A percentile compares a stretch with the other conserved stretches of the same genome.
These are phyloP conservation scores for Drosophila kambysellisi DNA, from an alignment of 2,888 invertebrate genomes.

Conservation along the genomic window DNA sequence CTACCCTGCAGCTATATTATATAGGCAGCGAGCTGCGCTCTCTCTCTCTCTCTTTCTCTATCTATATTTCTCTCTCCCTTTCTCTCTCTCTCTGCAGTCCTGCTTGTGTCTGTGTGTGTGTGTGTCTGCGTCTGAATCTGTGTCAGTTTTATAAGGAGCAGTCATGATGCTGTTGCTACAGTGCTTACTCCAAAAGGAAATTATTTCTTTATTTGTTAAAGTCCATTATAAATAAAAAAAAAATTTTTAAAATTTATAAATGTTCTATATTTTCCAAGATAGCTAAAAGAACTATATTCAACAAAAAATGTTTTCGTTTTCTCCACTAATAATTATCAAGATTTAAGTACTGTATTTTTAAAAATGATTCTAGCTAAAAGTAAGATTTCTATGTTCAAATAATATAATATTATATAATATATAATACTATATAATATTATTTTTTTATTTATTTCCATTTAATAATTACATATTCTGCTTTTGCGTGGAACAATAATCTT, in stretches of 20 bases:
- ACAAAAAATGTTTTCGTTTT: too few relatives aligned
- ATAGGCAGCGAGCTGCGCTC: not conserved
- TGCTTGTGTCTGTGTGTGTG: conserved; percentile 14
- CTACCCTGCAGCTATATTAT: conserved; percentile 50
- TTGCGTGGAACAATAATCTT: not conserved
- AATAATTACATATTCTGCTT: not conserved
- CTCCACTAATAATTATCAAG: too few relatives aligned
- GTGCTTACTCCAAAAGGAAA: not conserved
- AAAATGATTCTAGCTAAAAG: too few relatives aligned
- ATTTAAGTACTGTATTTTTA: too few relatives aligned
- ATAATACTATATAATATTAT: too few relatives aligned
- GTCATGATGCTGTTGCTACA: conserved; percentile 4
- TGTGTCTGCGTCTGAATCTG: conserved; percentile 64
- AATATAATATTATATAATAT: not conserved
- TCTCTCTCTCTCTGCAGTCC: conserved; percentile 21
- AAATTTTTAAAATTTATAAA: not conserved
- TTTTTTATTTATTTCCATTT: not conserved
- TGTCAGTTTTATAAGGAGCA: conserved; percentile 70
- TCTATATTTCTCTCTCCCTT: not conserved
- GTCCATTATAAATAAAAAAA: not conserved
- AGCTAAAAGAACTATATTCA: too few relatives aligned
- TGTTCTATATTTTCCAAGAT: not conserved
- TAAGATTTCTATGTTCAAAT: not conserved
- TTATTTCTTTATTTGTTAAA: not conserved
- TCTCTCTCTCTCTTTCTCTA: conserved; percentile 6